Conservation (phyloP, 2,797 vertebrate genomes). For the Odontamblyopus rebecca region DNA sequence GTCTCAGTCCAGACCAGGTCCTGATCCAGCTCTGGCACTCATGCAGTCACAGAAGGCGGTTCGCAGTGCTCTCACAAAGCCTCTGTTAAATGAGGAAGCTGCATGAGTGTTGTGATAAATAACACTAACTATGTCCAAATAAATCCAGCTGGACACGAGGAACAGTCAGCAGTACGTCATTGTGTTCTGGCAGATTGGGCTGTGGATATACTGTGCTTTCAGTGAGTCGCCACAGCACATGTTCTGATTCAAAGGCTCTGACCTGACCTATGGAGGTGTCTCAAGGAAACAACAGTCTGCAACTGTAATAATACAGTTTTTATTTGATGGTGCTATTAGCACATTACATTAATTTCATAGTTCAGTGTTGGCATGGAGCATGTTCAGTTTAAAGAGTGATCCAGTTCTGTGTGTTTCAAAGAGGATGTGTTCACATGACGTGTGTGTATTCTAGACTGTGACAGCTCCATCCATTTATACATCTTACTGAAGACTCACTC, state of each 20-base stretch:
- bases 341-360: too few relatives aligned
- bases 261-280: not conserved
- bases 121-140: too few relatives aligned
- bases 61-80: too few relatives aligned
- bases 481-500: not conserved
- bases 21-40: conserved; percentile 10
- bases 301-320: too few relatives aligned
- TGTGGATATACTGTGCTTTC: too few relatives aligned
- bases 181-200: too few relatives aligned
- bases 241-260: not conserved
- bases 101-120: too few relatives aligned
- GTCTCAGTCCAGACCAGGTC: conserved; percentile 26
- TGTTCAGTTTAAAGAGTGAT: not conserved
- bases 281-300: not conserved
- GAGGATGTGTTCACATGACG: not conserved
- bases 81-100: too few relatives aligned
- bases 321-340: too few relatives aligned
- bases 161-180: too few relatives aligned
- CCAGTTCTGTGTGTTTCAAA: not conserved
- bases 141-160: too few relatives aligned
- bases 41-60: conserved; percentile 3
- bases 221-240: too few relatives aligned
- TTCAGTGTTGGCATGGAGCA: not conserved
- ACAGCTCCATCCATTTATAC: conserved; percentile 26
- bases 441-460: conserved; percentile 3